phyloP scores from a whole-genome alignment of 2,113 vertebrate genomes.

The Pao palembangensis region DNA sequence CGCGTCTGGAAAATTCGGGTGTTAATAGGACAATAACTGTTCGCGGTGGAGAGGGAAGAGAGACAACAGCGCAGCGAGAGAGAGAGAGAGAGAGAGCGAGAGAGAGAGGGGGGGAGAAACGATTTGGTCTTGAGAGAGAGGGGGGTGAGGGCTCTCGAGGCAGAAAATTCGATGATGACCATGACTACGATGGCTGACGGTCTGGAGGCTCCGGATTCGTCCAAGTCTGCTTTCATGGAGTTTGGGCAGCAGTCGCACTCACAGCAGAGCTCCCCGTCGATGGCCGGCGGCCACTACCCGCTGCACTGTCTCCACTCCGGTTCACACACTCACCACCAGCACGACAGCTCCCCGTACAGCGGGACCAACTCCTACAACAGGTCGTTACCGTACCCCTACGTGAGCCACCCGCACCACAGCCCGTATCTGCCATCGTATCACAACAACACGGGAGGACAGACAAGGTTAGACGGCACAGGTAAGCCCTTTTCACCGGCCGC shows the following conservation, averaged over 20 bases:
- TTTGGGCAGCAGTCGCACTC: constrained; percentile 94
- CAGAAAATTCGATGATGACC: constrained; percentile 99
- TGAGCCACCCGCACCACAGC: constrained; percentile 97
- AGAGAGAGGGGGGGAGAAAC: constrained; percentile 67
- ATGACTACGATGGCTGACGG: constrained; percentile 99
- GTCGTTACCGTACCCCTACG: constrained; percentile 92
- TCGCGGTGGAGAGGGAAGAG: constrained; percentile 72
- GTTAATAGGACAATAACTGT: constrained; percentile 83
- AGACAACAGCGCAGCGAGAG: constrained; percentile 70
- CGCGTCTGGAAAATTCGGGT: constrained; percentile 64
- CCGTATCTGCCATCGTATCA: constrained; percentile 96
- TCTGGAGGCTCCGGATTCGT: constrained; percentile 98
- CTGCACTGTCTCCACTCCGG: constrained; percentile 94
- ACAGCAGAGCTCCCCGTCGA: constrained; percentile 87
- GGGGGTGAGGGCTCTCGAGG: constrained; percentile 87
- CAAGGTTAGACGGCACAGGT: constrained; percentile 95
- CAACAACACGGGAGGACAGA: constrained; percentile 89
- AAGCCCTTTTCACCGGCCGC: constrained; percentile 70
- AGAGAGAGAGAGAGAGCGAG: constrained; percentile 57
- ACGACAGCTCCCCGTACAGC: constrained; percentile 87
- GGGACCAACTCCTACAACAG: constrained; percentile 91
- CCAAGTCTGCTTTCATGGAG: constrained; percentile 99
- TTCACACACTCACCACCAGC: constrained; percentile 87
- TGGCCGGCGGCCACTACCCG: constrained; percentile 92
- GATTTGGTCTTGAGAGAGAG: constrained; percentile 79